Conservation (phyloP, 2,113 vertebrate species). For the Xenopus laevis region DNA sequence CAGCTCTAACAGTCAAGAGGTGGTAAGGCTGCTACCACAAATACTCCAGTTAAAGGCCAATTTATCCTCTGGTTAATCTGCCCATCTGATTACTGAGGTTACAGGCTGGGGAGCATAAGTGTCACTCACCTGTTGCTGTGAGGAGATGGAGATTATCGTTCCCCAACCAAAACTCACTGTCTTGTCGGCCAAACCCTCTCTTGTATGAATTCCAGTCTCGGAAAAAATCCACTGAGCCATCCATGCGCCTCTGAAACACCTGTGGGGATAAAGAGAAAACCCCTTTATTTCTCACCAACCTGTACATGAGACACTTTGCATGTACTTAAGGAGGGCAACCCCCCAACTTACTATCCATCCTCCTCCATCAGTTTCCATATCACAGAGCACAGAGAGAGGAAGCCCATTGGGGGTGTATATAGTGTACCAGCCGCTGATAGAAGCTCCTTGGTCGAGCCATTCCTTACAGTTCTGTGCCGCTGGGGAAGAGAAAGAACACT, state of each 20-base stretch:
- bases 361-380: background rate
- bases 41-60: too few relatives aligned
- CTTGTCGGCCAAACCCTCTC: conserved; percentile 29
- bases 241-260: conserved; percentile 41
- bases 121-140: background rate
- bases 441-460: background rate
- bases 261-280: background rate
- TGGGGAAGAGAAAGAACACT: background rate
- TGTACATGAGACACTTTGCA: too few relatives aligned
- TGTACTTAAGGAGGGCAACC: too few relatives aligned
- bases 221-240: conserved; percentile 43
- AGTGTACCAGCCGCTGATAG: background rate
- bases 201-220: background rate
- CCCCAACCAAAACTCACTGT: conserved; percentile 34
- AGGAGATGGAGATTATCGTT: conserved; percentile 28
- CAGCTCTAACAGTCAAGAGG: too few relatives aligned
- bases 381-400: background rate
- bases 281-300: too few relatives aligned
- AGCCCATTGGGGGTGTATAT: background rate
- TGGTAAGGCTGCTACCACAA: too few relatives aligned
- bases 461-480: conserved; percentile 11
- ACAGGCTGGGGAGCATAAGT: too few relatives aligned
- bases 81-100: too few relatives aligned
- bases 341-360: background rate
- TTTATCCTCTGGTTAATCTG: too few relatives aligned